phyloP scores from a whole-genome alignment of 2,797 vertebrate genomes.

The Sylvia borin region DNA sequence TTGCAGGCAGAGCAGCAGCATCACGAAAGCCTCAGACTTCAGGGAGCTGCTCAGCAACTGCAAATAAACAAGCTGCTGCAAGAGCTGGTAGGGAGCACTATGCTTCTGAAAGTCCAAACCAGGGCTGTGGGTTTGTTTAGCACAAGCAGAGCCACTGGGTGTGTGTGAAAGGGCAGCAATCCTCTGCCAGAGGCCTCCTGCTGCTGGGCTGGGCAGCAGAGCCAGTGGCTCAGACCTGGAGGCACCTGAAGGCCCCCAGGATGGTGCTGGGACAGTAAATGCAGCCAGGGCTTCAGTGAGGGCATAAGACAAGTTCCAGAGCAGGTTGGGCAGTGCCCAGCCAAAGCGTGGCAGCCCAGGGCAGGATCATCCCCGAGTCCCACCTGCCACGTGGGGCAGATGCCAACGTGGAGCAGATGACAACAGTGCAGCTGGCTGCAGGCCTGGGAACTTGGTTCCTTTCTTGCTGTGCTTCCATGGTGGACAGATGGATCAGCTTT shows the following conservation, averaged over 20 bases:
- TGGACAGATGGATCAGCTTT: not conserved
- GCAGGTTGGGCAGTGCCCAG: not conserved
- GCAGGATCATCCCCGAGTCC: not conserved
- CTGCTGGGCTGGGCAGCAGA: not conserved
- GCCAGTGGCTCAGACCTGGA: not conserved
- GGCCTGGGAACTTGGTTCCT: not conserved
- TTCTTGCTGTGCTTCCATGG: not conserved
- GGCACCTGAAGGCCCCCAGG: not conserved
- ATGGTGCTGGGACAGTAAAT: not conserved
- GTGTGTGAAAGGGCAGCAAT: not conserved
- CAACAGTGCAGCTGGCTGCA: not conserved
- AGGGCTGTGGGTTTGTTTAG: not conserved
- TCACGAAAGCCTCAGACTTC: not conserved
- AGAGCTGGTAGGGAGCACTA: not conserved
- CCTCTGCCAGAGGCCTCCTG: not conserved
- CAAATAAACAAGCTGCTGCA: not conserved
- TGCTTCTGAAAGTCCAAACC: not conserved
- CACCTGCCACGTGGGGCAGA: not conserved
- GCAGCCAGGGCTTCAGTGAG: not conserved
- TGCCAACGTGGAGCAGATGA: too few species aligned
- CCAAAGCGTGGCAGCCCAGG: not conserved
- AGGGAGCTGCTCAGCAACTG: not conserved
- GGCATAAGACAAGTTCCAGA: not conserved
- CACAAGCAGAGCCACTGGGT: not conserved
- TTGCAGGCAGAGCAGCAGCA: not conserved